Base-by-base conservation (phyloP, 1,140 invertebrate genomes). In the Oppia nitens region DNA sequence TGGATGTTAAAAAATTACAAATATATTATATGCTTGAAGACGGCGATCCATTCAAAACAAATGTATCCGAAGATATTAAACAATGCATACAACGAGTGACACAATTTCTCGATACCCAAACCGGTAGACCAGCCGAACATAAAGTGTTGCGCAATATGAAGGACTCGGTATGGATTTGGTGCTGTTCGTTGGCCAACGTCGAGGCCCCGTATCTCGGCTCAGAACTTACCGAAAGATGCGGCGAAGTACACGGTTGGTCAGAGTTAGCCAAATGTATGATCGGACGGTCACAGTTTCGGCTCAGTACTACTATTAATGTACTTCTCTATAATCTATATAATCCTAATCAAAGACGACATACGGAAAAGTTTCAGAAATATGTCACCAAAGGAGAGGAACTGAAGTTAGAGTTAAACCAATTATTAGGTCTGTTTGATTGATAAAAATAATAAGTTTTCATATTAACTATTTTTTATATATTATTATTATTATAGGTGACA, bases 1-100 rank as follows among this genome's bases (percentile, higher is more conserved):
- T 88, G 6, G 77, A 84, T 66, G 24, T 87, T 1, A 76, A 74
- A n/a, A 76, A 81, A 50, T 67, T 91, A 28, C 82, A 80, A 59
- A 79, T 88, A 63, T 93, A 90, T 68, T 87, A 94, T 76, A 82
- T 87, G 64, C 81, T 82, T 48, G 86, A 86, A 67, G 79, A 80
- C 29, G 83, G 84, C 20, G 78, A 81, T 27, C 77, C 78, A 12
- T 72, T 86, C 0, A 80, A 83, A 2, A 87, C 84, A 68, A 72
- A 78, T 0, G 83, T 93, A 0, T 78, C 85, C 64, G 70, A 72
- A 2, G 84, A 91, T 64, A 81, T 93, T 48, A 79, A 76, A 64
- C 69, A 75, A 29, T 78, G 78, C 1, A 80, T 92, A 70, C 73
- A 70, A 49, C 81, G 81, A 64, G 77, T 85, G 28, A 75, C 76